Evolutionary conservation across 2,113 vertebrate species (phyloP).

Genomic region (Hipposideros armiger): DNA sequence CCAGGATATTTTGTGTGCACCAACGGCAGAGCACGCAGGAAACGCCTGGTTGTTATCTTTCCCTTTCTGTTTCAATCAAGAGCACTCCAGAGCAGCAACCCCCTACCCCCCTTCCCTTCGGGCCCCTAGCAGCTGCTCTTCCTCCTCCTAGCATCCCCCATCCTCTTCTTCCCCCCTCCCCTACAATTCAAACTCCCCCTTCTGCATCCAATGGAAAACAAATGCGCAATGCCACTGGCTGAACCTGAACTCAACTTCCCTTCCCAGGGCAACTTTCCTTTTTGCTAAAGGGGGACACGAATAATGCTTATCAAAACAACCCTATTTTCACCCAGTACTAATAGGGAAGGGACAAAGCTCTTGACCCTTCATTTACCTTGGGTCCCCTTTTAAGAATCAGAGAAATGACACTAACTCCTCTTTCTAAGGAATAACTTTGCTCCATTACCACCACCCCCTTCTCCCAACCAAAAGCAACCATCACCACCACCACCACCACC

Average conservation of each 20-base stretch:
- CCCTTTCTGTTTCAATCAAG: constrained; percentile 85
- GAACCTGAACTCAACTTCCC: constrained; percentile 77
- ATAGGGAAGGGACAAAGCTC: constrained; percentile 1
- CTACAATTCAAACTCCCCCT: constrained; percentile 60
- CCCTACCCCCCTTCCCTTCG: constrained; percentile 56
- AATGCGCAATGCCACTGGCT: constrained; percentile 70
- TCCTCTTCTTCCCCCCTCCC: constrained; percentile 29
- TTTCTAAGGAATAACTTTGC: constrained; percentile 66
- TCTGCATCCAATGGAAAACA: constrained; percentile 75
- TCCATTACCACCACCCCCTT: neutral
- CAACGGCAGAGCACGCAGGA: constrained; percentile 77
- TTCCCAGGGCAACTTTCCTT: constrained; percentile 72
- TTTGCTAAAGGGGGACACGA: neutral
- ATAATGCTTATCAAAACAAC: neutral
- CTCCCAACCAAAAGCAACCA: constrained; percentile 55
- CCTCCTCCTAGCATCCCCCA: constrained; percentile 64
- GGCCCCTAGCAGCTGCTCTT: constrained; percentile 77
- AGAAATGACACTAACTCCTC: constrained; percentile 10
- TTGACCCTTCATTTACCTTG: constrained; percentile 14
- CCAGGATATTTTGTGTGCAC: constrained; percentile 74
- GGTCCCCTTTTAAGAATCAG: neutral
- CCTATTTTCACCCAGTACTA: neutral
- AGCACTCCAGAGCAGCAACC: constrained; percentile 69
- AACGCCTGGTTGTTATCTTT: constrained; percentile 82
- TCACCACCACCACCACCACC: neutral